These are phyloP conservation scores for Raja brachyura DNA, from an alignment of 2,113 vertebrate genomes.

Conservation along the genomic window DNA sequence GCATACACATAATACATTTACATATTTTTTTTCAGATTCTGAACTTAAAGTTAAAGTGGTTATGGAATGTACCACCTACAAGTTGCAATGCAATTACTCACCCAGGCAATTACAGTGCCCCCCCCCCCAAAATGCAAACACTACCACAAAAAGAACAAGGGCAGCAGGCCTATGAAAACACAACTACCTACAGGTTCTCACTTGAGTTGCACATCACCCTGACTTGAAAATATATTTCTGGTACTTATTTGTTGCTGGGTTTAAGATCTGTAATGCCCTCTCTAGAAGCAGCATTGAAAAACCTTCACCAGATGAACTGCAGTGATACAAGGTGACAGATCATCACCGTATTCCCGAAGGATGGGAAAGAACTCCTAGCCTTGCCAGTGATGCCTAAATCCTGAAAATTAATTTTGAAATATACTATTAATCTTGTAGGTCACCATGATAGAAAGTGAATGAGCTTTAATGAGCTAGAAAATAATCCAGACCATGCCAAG, in stretches of 20 bases:
- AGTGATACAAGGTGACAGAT: too few species aligned
- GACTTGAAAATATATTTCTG: background rate
- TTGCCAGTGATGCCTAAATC: too few species aligned
- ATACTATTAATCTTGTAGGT: background rate
- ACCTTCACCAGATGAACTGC: too few species aligned
- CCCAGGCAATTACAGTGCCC: too few species aligned
- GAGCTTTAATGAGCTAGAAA: background rate
- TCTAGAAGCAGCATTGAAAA: background rate
- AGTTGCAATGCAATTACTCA: too few species aligned
- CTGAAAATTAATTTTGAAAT: background rate
- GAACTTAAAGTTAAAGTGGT: background rate
- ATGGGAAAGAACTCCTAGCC: too few species aligned
- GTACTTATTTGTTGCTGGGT: background rate
- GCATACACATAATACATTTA: background rate
- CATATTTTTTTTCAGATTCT: background rate
- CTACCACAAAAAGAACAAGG: too few species aligned
- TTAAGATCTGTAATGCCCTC: background rate
- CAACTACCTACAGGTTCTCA: too few species aligned
- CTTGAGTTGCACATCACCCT: too few species aligned
- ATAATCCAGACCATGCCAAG: background rate
- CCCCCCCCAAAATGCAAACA: too few species aligned
- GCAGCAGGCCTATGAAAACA: background rate
- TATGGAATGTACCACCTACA: too few species aligned
- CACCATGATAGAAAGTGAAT: background rate
- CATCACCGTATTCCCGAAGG: too few species aligned